Base-by-base conservation (phyloP, 2,113 vertebrate species). In the Felis catus region DNA sequence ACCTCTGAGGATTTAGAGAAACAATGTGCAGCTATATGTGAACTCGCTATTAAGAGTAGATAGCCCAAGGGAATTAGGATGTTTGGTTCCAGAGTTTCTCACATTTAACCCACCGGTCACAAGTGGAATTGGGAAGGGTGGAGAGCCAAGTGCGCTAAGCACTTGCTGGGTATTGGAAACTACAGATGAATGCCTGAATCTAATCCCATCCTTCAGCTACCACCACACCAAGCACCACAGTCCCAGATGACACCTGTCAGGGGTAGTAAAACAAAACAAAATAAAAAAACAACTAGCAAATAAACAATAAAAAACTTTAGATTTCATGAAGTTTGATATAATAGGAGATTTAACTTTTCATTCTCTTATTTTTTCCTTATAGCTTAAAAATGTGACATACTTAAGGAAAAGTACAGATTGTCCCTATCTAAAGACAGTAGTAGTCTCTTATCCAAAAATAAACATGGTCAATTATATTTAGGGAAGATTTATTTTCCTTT, bases 401-500 rank as follows among this genome's bases (percentile, higher is more conserved):
- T 96, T 96, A 97, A 84, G 70, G 53, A 95, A 94, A 98, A 80
- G 70, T 97, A 92, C 76, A 94, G 33, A 76, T 71, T 97, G 78
- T 93, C 89, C 45, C 70, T 93, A 74, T 74, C 73, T 53, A 95
- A 97, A 95, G 48, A 93, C 5, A 80, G 36, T 91, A 78, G 61
- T 87, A 89, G 82, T 86, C 94, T 94, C 55, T 97, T 85, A 89
- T 91, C 88, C 82, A 97, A 95, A 96, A 97, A 96, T 93, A 97
- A 89, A 82, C 27, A 91, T 33, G 25, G 36, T 58, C 81, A 93
- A 84, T 84, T 97, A 89, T 83, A 74, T 92, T 97, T 97, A 79
- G 73, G 33, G 55, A 45, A 70, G 39, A 92, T 90, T 96, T 93
- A 73, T 78, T 91, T 98, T 86, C 76, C 36, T 91, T 97, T 66